phyloP scores from a whole-genome alignment of 2,888 invertebrate genomes.

The Diploptera punctata region DNA sequence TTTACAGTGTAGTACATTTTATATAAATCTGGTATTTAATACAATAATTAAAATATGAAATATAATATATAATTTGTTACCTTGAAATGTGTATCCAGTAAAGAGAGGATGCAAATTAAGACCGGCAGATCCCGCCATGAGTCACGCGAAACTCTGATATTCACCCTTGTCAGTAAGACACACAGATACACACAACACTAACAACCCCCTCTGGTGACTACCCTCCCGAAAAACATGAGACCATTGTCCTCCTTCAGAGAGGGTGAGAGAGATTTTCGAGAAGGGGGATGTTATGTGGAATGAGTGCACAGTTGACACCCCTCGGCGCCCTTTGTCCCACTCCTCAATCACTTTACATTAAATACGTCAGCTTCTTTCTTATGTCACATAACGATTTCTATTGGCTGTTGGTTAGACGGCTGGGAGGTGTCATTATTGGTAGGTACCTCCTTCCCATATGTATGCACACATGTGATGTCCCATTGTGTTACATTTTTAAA shows the following conservation, averaged over 20 bases:
- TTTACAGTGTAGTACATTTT: too few species aligned
- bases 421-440: slow-evolving; percentile 20
- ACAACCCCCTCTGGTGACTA: background rate
- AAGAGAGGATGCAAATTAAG: slow-evolving; percentile 88
- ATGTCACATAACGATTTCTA: background rate
- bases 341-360: too few species aligned
- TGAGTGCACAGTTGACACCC: slow-evolving; percentile 12
- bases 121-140: slow-evolving; percentile 52
- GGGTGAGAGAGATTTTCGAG: slow-evolving; percentile 6
- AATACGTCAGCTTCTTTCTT: too few species aligned
- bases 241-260: slow-evolving; percentile 2
- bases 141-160: background rate
- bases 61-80: slow-evolving; percentile 58
- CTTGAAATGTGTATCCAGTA: slow-evolving; percentile 92
- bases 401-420: slow-evolving; percentile 8
- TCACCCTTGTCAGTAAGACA: background rate
- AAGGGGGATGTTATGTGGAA: slow-evolving; percentile 13
- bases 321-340: background rate
- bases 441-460: slow-evolving; percentile 9
- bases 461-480: too few species aligned
- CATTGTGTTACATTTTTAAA: too few species aligned
- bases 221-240: slow-evolving; percentile 7
- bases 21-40: too few species aligned
- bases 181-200: slow-evolving; percentile 7
- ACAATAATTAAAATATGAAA: too few species aligned